phyloP scores from a whole-genome alignment of 2,113 vertebrate species.

The Chionomys nivalis region DNA sequence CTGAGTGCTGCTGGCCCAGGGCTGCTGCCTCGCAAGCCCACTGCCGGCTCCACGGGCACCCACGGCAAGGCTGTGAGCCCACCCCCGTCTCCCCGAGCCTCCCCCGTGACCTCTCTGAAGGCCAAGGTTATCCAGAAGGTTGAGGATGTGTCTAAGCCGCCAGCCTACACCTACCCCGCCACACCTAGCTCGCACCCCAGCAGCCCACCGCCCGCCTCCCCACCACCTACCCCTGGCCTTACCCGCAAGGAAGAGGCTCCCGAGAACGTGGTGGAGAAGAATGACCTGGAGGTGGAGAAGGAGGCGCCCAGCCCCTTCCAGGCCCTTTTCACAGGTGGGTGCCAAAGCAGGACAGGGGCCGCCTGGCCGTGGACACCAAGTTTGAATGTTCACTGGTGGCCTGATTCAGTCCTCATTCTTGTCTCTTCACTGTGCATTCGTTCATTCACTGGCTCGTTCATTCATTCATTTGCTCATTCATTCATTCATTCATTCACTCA shows the following conservation, averaged over 20 bases:
- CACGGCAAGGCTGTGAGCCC: constrained; percentile 90
- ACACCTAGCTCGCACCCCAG: constrained; percentile 89
- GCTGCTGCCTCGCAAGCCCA: constrained; percentile 90
- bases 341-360: neutral
- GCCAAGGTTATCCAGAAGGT: constrained; percentile 93
- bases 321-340: constrained; percentile 90
- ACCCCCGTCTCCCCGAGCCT: constrained; percentile 86
- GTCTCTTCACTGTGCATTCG: neutral
- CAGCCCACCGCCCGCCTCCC: constrained; percentile 86
- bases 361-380: fast-evolving
- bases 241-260: constrained; percentile 91
- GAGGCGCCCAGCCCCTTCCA: constrained; percentile 87
- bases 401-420: neutral
- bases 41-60: constrained; percentile 86
- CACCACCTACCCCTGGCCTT: constrained; percentile 87
- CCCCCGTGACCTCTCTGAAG: constrained; percentile 91
- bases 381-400: neutral
- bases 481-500: fast-evolving
- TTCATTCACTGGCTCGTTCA: neutral
- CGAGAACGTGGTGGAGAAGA: constrained; percentile 88
- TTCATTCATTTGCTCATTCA: too few relatives aligned
- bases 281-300: constrained; percentile 89
- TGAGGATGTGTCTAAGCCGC: constrained; percentile 88
- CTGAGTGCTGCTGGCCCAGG: constrained; percentile 85
- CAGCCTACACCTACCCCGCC: constrained; percentile 89